These are phyloP conservation scores for Laterallus jamaicensis DNA, from an alignment of 2,113 vertebrate genomes.

Conservation along the genomic window DNA sequence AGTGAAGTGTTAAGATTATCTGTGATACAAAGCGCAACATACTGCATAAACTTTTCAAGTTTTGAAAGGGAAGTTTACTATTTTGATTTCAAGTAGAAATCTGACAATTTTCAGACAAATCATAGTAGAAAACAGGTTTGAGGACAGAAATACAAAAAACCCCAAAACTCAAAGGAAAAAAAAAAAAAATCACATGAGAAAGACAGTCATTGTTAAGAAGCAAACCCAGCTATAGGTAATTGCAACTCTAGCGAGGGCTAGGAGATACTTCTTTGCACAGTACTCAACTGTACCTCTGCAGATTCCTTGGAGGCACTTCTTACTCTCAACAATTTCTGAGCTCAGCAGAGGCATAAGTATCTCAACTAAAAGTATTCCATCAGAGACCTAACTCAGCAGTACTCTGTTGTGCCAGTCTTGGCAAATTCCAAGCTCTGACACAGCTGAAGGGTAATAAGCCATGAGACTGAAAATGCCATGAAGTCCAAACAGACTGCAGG, in stretches of 20 bases:
- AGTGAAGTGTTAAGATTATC: not conserved
- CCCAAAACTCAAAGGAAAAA: not conserved
- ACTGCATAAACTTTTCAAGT: not conserved
- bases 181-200: not conserved
- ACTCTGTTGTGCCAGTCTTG: not conserved
- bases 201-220: not conserved
- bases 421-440: not conserved
- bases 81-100: not conserved
- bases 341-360: not conserved
- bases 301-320: not conserved
- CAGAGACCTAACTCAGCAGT: not conserved
- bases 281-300: not conserved
- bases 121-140: not conserved
- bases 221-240: not conserved
- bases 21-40: not conserved
- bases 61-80: not conserved
- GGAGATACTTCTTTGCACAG: not conserved
- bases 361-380: not conserved
- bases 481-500: too few relatives aligned
- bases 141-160: not conserved
- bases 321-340: not conserved
- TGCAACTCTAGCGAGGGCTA: not conserved
- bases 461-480: not conserved
- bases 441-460: not conserved
- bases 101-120: not conserved